These are phyloP conservation scores for Xiphophorus hellerii DNA, from an alignment of 2,113 vertebrate genomes.

Conservation along the genomic window DNA sequence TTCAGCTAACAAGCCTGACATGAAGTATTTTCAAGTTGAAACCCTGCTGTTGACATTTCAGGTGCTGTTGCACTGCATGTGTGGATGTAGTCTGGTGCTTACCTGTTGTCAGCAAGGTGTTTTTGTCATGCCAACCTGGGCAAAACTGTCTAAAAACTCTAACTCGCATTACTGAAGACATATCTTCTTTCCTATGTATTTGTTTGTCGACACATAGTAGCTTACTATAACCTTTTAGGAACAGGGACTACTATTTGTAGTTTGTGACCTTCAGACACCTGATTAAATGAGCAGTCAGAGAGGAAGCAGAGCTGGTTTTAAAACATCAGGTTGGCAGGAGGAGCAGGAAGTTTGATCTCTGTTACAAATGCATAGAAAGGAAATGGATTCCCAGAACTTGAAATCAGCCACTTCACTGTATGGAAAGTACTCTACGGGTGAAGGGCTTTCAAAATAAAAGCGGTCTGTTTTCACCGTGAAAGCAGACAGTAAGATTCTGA, in stretches of 20 bases:
- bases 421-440: neutral
- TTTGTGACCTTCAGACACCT: neutral
- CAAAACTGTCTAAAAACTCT: conserved; percentile 34
- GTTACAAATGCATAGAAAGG: neutral
- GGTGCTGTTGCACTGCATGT: conserved; percentile 96
- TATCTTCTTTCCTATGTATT: neutral
- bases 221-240: neutral
- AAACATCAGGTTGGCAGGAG: neutral
- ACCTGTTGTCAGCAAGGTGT: conserved; percentile 81
- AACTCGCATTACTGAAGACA: neutral
- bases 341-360: neutral
- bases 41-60: conserved; percentile 90
- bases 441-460: neutral
- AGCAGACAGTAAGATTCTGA: neutral
- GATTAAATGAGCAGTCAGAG: neutral
- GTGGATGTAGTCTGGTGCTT: conserved; percentile 88
- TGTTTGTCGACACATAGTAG: neutral
- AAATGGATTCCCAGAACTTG: neutral
- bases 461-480: neutral
- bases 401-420: neutral
- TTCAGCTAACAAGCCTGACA: conserved; percentile 1
- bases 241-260: neutral
- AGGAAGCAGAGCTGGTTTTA: neutral
- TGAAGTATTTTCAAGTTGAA: conserved; percentile 48
- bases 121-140: conserved; percentile 47